Percentiles rank a stretch among this genome's conserved stretches.
Conservation (phyloP, 1,140 invertebrate species). For the Schlechtendalia chinensis region DNA sequence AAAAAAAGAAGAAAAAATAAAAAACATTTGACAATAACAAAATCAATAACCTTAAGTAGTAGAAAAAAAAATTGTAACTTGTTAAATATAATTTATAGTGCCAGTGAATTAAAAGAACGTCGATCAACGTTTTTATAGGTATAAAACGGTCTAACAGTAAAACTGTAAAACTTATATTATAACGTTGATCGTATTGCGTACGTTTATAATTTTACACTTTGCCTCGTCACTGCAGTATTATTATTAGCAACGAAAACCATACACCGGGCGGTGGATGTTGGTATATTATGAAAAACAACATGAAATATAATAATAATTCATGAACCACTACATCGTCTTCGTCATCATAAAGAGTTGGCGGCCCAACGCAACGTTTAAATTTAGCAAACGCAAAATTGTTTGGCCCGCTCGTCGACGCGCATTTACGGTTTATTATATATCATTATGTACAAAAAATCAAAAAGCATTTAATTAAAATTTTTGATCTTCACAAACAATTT, state of each 20-base stretch:
- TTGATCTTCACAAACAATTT: no score
- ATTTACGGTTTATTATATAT: neutral
- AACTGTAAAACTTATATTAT: no score
- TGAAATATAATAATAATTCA: neutral
- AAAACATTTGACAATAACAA: neutral
- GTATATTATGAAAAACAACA: neutral
- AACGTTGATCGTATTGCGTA: neutral
- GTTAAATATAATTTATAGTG: neutral
- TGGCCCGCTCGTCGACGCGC: neutral
- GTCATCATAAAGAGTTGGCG: conserved; percentile 6
- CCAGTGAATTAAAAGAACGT: neutral
- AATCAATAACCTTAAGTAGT: no score
- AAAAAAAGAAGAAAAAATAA: neutral
- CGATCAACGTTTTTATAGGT: neutral
- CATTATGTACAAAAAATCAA: no score
- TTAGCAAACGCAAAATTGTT: conserved; percentile 30
- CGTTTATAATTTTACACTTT: conserved; percentile 1
- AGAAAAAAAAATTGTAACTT: no score
- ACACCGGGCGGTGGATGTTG: neutral
- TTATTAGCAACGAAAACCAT: conserved; percentile 17
- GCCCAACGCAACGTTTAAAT: conserved; percentile 15
- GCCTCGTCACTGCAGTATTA: neutral
- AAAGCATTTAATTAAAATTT: no score
- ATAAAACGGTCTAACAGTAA: neutral
- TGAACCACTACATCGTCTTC: neutral